Evolutionary conservation across 2,888 invertebrate species (phyloP), one percentile per base, ranked within the genome.

Genomic region (Thymelicus lineola): DNA sequence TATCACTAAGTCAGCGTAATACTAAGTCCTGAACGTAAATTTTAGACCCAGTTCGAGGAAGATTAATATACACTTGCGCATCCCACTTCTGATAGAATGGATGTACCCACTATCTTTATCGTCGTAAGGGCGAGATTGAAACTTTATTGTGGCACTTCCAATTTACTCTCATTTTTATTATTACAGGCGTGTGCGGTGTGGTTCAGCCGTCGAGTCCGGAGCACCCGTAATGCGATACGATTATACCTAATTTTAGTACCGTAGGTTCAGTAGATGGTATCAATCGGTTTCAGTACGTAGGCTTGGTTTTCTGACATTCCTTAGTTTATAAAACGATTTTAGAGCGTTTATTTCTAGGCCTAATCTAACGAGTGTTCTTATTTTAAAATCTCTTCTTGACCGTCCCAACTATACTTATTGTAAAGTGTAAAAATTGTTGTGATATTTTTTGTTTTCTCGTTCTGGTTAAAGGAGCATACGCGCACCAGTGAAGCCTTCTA

Each of bases 321-420:
- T 50, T 63, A 38, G 14, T 53, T 38, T 63, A 9, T 6, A 38
- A 61, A 68, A 55, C 20, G 12, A 60, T 50, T 17, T 10, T 38
- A 20, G 35, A n/a, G 14, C 61, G 55, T 50, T 64, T 48, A 36
- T 48, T 15, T 62, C 35, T 60, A 69, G 69, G 64, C 64, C 70
- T 65, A 59, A 62, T 60, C 70, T 60, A 59, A 57, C 45, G 48
- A 63, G 58, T 69, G 17, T 61, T 48, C 42, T 64, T 64, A 45
- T 50, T 59, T 64, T 59, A 59, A 59, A 64, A 59, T 64, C 50
- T 53, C 64, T 70, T 70, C 42, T 64, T 59, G 63, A 70, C 70
- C 70, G 70, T 70, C 70, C 70, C 70, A 69, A 69, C 69, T 69
- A 53, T 60, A 67, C 53, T 53, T 67, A 69, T 48, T 69, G 58